Base-by-base conservation (phyloP, 2,797 vertebrate genomes). In the Pseudotriccus pelzelni region DNA sequence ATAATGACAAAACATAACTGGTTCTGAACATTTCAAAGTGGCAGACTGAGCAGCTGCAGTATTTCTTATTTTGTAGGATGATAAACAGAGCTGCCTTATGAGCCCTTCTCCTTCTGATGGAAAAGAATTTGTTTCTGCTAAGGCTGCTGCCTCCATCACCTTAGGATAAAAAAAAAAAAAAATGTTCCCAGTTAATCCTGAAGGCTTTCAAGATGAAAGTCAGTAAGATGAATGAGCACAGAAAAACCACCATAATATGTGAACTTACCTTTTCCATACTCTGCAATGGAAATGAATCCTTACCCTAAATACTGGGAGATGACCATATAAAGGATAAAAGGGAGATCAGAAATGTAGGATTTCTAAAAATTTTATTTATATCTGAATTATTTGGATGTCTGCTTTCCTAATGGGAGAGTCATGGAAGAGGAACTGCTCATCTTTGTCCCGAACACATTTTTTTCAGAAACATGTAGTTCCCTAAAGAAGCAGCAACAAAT, bases 141-240 rank as follows among this genome's bases (percentile, higher is more conserved):
- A 70, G 47, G 44, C 53, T 89, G 58, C 67, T 56, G 58, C 50
- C 62, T 94, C 70, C 25, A 75, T 62, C 81, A 92, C 50, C 62
- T 75, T 53, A 58, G 37, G 11, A 50, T 52, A 46, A 44, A 73
- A 77, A 81, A n/a, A 64, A 34, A 34, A n/a, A 37, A 14, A 87
- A 83, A 74, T 34, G 20, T 55, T 86, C 52, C 87, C 41, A 58
- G 72, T 73, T 93, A 89, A 87, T 93, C 68, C 58, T 78, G 81
- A 78, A 77, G 83, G 55, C 64, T 89, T 93, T 91, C 56, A 85
- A 77, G 82, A 93, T 79, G 46, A 87, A 92, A 89, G 60, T 82
- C 84, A 83, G 60, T 30, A 70, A 92, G 77, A 95, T 68, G 60
- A 90, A 89, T 55, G 68, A 87, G 53, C 49, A 58, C 30, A 85